These are phyloP conservation scores for Hydractinia symbiolongicarpus DNA, from an alignment of 30 jellyfish, hydroid and myxozoan genomes.

Conservation along the genomic window DNA sequence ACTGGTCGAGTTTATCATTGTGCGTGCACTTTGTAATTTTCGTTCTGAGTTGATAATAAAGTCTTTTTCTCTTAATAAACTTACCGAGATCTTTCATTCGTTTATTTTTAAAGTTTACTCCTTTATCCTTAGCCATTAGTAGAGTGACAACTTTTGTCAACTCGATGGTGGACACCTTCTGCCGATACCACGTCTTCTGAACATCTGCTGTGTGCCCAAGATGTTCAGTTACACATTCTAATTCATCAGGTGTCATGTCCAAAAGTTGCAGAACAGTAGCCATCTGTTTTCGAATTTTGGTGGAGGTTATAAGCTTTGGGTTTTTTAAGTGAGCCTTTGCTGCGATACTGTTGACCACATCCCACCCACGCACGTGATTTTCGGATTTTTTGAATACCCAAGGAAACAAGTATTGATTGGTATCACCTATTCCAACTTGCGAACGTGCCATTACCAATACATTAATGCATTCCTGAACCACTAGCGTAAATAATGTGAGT, in stretches of 20 bases:
- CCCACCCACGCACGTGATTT: constrained; percentile 14
- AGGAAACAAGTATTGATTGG: background rate
- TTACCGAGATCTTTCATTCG: background rate
- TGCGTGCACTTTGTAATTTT: no score
- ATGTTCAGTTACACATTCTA: constrained; percentile 31
- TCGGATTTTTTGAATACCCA: background rate
- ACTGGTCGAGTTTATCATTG: no score
- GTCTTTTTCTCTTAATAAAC: no score
- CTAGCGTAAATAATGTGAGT: no score
- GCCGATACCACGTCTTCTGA: constrained; percentile 31
- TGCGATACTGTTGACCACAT: constrained; percentile 21
- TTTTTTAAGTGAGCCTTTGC: constrained; percentile 8
- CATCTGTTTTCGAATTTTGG: constrained; percentile 17
- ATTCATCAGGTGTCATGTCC: constrained; percentile 34
- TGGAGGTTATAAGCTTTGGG: constrained; percentile 33
- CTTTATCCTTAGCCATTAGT: constrained; percentile 24
- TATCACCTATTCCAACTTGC: background rate
- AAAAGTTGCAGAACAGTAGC: constrained; percentile 31
- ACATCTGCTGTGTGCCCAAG: constrained; percentile 27
- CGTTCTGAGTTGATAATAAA: no score
- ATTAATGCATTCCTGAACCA: no score
- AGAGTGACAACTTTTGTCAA: constrained; percentile 26
- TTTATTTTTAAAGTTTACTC: constrained; percentile 23
- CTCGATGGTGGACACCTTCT: constrained; percentile 18
- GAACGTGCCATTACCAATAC: no score